phyloP scores from a whole-genome alignment of 2,888 invertebrate genomes.

The Phaonia tiefii region DNA sequence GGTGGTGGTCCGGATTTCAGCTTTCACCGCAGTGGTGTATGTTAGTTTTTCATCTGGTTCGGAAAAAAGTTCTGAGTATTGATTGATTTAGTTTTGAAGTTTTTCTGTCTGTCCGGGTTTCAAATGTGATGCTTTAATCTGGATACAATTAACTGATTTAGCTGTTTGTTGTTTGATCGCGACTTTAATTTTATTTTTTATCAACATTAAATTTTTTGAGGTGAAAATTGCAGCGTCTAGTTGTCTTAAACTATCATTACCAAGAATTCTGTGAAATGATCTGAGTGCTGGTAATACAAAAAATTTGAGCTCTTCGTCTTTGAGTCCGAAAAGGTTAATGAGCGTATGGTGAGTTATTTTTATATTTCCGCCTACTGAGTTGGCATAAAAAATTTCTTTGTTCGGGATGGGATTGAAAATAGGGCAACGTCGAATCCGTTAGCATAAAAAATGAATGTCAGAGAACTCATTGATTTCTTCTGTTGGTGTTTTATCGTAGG shows the following conservation, averaged over 20 bases:
- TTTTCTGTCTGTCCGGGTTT: not conserved
- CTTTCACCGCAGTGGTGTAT: slow-evolving; percentile 26
- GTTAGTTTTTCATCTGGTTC: slow-evolving; percentile 36
- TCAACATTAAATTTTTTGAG: slow-evolving; percentile 10
- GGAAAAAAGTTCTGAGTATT: not conserved
- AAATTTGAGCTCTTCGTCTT: too few species aligned
- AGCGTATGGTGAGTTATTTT: slow-evolving; percentile 5
- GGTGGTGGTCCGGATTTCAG: slow-evolving; percentile 16
- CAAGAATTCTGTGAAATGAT: slow-evolving; percentile 37
- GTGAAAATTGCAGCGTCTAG: slow-evolving; percentile 21
- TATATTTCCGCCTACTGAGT: slow-evolving; percentile 11
- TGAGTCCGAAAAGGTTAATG: slow-evolving; percentile 12
- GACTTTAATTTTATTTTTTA: not conserved
- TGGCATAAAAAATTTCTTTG: slow-evolving; percentile 22
- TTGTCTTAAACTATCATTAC: slow-evolving; percentile 35
- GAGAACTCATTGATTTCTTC: not conserved
- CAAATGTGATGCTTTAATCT: not conserved
- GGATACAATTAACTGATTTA: not conserved
- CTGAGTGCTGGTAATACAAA: slow-evolving; percentile 39
- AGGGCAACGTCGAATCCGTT: slow-evolving; percentile 4
- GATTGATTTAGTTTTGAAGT: not conserved
- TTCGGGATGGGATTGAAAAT: slow-evolving; percentile 17
- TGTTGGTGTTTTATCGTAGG: not conserved
- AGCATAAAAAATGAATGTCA: slow-evolving; percentile 1
- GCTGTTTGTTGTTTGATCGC: not conserved